Evolutionary conservation across 2,113 vertebrate genomes (phyloP), one percentile per base, ranked within the genome.

Genomic region (Mellivora capensis): DNA sequence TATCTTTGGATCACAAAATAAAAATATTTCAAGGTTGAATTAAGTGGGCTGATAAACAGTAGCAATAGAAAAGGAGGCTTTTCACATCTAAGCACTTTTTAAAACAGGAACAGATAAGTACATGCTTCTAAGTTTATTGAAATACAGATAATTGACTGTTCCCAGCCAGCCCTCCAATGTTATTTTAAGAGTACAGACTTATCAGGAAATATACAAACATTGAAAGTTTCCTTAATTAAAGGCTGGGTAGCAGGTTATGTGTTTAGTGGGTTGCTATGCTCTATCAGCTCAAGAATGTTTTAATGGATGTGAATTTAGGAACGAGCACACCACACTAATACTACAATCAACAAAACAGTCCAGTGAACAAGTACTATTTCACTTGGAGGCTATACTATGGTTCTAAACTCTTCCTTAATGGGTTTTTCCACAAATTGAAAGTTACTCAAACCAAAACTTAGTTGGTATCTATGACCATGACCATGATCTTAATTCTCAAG

Each of bases 91-190:
- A 94, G 67, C 49, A 94, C 47, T 86, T 97, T 94, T 74, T n/a
- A 91, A 97, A 97, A 72, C n/a, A 96, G 52, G 39, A 81, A 94
- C n/a, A 90, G 52, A 86, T 83, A 90, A 95, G 54, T 79, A n/a
- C 23, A 23, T 83, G 57, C 82, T 92, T 96, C 93, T 93, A 95
- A 93, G 91, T 83, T 61, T 95, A 94, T 64, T 96, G 27, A 90
- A 93, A 94, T 69, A 59, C n/a, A 61, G 21, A 44, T 72, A 90
- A 86, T 90, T 91, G 96, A 79, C 27, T 91, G 62, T 94, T 93
- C 59, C 82, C 34, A 79, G 39, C 77, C 34, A 79, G 39, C 74
- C 49, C 62, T 87, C 84, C 57, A 74, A 84, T 93, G 72, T 97
- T 97, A 80, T 95, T 87, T 95, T 69, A 93, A 96, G 61, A 90